Base-by-base conservation (phyloP, 2,113 vertebrate genomes). In the Pyrgilauda ruficollis region DNA sequence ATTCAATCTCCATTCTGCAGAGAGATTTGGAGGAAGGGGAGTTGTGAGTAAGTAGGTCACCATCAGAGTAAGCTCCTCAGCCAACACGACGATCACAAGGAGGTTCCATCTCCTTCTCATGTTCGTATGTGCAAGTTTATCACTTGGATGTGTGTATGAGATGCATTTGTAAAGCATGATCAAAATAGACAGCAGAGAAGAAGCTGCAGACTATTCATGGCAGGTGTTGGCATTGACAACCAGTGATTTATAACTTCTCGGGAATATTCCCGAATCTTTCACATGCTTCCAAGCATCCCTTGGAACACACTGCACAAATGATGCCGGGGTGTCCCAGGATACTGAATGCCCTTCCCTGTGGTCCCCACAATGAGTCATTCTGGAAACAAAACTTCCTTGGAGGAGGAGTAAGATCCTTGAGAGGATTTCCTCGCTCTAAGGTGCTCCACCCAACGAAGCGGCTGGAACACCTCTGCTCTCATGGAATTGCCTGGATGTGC, bases 141-240 rank as follows among this genome's bases (percentile, higher is more conserved):
- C 96, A 89, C 92, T 95, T 94, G 94, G 53, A 89, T 93, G 77
- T 62, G 83, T 87, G 9, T 87, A 92, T 68, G 92, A 93, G 86
- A 93, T 95, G 81, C 84, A 79, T 92, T 96, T 95, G 94, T 90
- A 94, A 94, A 81, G 90, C 92, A 52, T 33, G 93, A 96, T 94
- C 92, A 73, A 95, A 94, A 92, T 64, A 93, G 89, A 90, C 62
- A 93, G 93, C 86, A 89, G 74, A 90, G 83, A 84, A 95, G 93
- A 95, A 88, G 90, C 88, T 95, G 92, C 1, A 90, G 94, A 87
- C 85, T 94, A 22, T 90, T 91, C 90, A 28, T 95, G 96, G 83
- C 93, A 94, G 92, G 77, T 96, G 96, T 97, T 97, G 96, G 93
- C 93, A 94, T 73, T 96, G 94, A 91, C 94, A 93, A 78, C 87